A percentile compares a stretch with the other conserved stretches of the same genome.
These are phyloP conservation scores for Lepidurus arcticus DNA, from an alignment of 1,140 invertebrate genomes.

Conservation along the genomic window DNA sequence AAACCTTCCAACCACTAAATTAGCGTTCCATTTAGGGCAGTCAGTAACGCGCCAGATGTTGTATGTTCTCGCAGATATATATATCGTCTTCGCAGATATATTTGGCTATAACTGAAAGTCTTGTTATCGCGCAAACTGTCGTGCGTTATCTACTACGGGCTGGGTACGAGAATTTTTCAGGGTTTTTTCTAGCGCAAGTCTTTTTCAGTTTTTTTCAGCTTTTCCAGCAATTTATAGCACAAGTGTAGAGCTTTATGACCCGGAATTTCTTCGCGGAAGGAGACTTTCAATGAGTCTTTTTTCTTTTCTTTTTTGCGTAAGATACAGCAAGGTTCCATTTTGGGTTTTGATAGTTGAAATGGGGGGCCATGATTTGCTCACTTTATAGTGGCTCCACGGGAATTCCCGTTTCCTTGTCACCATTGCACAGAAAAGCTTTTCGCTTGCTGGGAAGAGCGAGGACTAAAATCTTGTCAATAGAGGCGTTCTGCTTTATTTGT, in stretches of 20 bases:
- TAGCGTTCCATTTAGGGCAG: too few relatives aligned
- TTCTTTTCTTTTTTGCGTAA: neutral
- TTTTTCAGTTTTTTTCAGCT: neutral
- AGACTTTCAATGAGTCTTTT: neutral
- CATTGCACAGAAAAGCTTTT: neutral
- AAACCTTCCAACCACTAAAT: too few relatives aligned
- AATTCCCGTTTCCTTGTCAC: neutral
- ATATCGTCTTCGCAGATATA: too few relatives aligned
- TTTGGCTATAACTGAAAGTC: too few relatives aligned
- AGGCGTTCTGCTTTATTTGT: neutral
- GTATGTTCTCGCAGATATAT: too few relatives aligned
- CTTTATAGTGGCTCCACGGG: slow-evolving; percentile 1
- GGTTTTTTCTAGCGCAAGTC: neutral
- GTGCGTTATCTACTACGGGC: neutral
- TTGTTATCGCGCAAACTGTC: too few relatives aligned
- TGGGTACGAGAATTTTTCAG: neutral
- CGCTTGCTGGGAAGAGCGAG: neutral
- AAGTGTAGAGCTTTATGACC: neutral
- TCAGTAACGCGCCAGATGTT: too few relatives aligned
- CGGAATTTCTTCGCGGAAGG: neutral
- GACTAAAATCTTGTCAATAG: neutral
- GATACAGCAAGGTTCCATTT: neutral
- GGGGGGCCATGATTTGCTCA: neutral
- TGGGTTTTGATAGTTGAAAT: neutral
- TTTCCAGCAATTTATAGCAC: neutral